Evolutionary conservation across 2,888 invertebrate species (phyloP).

Genomic region (Dicycla oo): DNA sequence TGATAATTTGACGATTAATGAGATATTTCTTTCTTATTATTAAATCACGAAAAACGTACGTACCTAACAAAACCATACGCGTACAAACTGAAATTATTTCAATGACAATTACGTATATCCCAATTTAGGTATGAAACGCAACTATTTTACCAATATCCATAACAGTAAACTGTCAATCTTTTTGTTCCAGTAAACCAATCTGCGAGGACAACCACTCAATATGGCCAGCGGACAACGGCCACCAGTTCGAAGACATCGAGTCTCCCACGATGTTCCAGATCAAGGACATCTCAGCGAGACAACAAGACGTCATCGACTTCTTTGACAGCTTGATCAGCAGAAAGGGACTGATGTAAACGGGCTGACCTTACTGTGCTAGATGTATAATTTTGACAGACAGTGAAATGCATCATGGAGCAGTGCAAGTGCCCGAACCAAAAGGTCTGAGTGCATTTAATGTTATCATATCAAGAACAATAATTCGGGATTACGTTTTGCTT

Average conservation of each 20-base stretch:
- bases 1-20: background rate
- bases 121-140: background rate
- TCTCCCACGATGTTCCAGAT: slow-evolving; percentile 61
- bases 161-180: background rate
- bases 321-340: slow-evolving; percentile 68
- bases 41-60: background rate
- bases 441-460: slow-evolving; percentile 13
- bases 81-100: background rate
- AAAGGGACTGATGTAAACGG: slow-evolving; percentile 26
- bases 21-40: background rate
- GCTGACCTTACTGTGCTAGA: background rate
- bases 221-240: slow-evolving; percentile 72
- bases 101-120: background rate
- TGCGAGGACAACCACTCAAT: slow-evolving; percentile 56
- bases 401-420: slow-evolving; percentile 12
- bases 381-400: slow-evolving; percentile 19
- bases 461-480: slow-evolving; percentile 4
- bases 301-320: slow-evolving; percentile 72
- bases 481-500: background rate
- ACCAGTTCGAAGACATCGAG: slow-evolving; percentile 73
- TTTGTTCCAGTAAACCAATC: slow-evolving; percentile 76
- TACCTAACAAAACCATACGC: background rate
- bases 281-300: slow-evolving; percentile 63
- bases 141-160: background rate
- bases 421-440: slow-evolving; percentile 19